Conservation (phyloP, 2,888 invertebrate genomes). For the Apotomis turbidana region DNA sequence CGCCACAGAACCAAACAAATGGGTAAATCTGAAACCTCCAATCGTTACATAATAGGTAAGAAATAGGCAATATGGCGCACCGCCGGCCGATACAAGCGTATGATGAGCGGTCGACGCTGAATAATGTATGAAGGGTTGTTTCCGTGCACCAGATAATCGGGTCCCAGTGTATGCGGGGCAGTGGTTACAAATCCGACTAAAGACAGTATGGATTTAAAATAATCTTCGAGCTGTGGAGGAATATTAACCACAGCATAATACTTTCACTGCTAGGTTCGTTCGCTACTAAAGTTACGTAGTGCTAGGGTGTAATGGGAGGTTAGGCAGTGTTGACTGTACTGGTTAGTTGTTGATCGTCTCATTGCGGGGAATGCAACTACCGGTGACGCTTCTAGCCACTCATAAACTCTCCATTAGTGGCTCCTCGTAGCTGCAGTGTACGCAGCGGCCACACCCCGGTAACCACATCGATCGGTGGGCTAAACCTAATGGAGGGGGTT, state of each 20-base stretch:
- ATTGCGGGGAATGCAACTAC: too few species aligned
- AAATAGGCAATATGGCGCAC: slow-evolving; percentile 40
- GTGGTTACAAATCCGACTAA: slow-evolving; percentile 3
- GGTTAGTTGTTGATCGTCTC: too few species aligned
- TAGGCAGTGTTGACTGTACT: too few species aligned
- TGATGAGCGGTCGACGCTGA: slow-evolving; percentile 61
- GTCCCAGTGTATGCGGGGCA: slow-evolving; percentile 13
- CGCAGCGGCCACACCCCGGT: too few species aligned
- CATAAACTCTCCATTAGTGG: neutral
- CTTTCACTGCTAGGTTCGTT: too few species aligned
- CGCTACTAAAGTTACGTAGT: too few species aligned
- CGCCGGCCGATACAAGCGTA: slow-evolving; percentile 54
- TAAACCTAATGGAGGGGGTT: slow-evolving; percentile 23
- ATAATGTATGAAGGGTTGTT: slow-evolving; percentile 60
- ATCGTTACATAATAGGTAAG: slow-evolving; percentile 40
- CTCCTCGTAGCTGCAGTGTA: too few species aligned
- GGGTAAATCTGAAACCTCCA: slow-evolving; percentile 18
- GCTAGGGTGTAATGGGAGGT: too few species aligned
- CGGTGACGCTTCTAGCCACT: too few species aligned
- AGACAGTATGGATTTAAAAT: too few species aligned
- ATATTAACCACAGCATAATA: too few species aligned
- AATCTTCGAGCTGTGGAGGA: too few species aligned
- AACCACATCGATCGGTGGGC: slow-evolving; percentile 23
- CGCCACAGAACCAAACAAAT: slow-evolving; percentile 15
- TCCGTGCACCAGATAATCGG: slow-evolving; percentile 41